Base-by-base conservation (phyloP, 2,888 invertebrate species). In the Diachrysia chrysitis region DNA sequence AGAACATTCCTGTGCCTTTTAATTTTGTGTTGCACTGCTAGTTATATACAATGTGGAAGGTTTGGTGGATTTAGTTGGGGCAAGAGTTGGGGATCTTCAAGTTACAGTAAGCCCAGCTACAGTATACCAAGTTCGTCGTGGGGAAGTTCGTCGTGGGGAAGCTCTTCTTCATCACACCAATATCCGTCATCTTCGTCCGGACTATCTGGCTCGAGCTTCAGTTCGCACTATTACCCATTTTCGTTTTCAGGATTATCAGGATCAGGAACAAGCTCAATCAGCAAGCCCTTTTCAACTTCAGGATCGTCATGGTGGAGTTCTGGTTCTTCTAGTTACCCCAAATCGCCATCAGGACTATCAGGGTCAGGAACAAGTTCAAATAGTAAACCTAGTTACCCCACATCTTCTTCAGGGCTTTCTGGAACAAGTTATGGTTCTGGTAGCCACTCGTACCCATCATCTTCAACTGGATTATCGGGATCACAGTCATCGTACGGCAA, bases 1-100 rank as follows among this genome's bases (percentile, higher is more conserved):
- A 92, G 86, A 81, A 81, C 71, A 78, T 60, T 88, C 78, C 81
- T 93, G 86, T 89, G 90, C 82, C 86, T 93, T 17, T 84, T 92
- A 64, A 73, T 92, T 69, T 78, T 85, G 69, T 85, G 86, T 83
- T 65, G 88, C 46, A 81, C 85, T 59, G 79, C 86, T 42, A 84
- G 85, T 75, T 81, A 85, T 58, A 83, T 85, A 63, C 86, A 90
- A 79, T 86, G 90, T 78, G 64, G 81, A 54, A 77, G 86, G 54
- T 73, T 78, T 35, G 71, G 86, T 65, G 69, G 87, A 3, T 54
- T 84, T 12, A 70, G 87, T 2, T 77, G 67, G 10, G 70, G 83
- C 4, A 69, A 70, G 17, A 73, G 77, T 25, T 84, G 76, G 78
- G 77, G 83, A 0, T 83, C 84, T 0, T 73, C 79, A 2, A 72